Conservation (phyloP, 1,140 invertebrate species). For the Bombus consobrinus region DNA sequence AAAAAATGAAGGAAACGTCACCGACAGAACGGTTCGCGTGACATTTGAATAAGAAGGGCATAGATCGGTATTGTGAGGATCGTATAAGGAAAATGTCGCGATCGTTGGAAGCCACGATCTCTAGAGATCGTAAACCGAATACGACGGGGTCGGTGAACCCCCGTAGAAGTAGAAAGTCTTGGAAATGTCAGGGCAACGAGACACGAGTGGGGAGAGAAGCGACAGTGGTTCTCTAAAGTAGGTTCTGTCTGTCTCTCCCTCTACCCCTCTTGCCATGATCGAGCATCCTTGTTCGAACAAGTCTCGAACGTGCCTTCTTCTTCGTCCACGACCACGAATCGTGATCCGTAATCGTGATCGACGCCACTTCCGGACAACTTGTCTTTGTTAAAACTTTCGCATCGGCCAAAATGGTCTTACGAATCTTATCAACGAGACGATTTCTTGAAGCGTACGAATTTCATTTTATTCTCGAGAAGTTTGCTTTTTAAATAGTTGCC, state of each 20-base stretch:
- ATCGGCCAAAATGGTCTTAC: background rate
- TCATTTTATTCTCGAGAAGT: background rate
- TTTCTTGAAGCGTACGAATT: background rate
- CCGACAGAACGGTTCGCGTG: background rate
- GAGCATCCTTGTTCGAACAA: background rate
- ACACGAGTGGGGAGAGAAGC: conserved; percentile 72
- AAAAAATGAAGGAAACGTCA: background rate
- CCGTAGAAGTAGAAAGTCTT: conserved; percentile 81
- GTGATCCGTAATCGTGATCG: conserved; percentile 41
- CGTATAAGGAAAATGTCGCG: conserved; percentile 62
- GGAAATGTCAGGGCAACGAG: conserved; percentile 79
- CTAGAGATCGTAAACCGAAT: conserved; percentile 55
- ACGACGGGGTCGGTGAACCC: conserved; percentile 67
- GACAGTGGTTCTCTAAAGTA: conserved; percentile 75
- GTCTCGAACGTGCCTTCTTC: conserved; percentile 1
- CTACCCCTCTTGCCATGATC: background rate
- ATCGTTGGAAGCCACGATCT: conserved; percentile 53
- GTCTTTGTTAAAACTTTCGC: conserved; percentile 11
- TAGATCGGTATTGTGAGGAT: conserved; percentile 17
- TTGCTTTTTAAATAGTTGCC: background rate
- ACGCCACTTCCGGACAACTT: conserved; percentile 21
- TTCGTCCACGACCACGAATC: background rate
- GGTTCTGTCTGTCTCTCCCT: conserved; percentile 65
- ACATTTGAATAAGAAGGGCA: conserved; percentile 47
- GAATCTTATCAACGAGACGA: background rate